These are phyloP conservation scores for Phoxinus dragarum DNA, from an alignment of 2,797 vertebrate genomes.

Conservation along the genomic window DNA sequence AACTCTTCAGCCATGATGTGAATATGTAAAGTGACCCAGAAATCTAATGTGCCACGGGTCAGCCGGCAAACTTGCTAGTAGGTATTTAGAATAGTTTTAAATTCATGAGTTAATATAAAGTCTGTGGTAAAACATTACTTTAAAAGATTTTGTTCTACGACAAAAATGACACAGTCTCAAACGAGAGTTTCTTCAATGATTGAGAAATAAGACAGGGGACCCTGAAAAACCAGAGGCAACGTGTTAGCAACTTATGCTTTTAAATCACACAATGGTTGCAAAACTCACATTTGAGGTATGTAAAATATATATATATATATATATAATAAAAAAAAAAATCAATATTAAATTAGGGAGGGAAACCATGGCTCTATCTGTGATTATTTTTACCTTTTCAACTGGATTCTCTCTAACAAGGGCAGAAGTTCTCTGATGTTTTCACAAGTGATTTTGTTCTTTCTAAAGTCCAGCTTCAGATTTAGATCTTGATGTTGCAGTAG, in stretches of 20 bases:
- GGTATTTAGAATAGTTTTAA: background rate
- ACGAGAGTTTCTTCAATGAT: too few species aligned
- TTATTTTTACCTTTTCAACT: conserved; percentile 52
- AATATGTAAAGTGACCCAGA: background rate
- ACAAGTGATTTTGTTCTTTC: conserved; percentile 39
- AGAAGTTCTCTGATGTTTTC: conserved; percentile 54
- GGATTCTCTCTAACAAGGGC: conserved; percentile 33
- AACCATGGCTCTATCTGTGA: too few species aligned
- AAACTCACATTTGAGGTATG: background rate
- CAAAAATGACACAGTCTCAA: background rate
- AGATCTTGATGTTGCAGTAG: conserved; percentile 59
- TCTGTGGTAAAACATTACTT: background rate
- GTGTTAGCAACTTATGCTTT: background rate
- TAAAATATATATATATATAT: too few species aligned
- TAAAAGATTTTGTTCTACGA: background rate
- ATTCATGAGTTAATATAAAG: background rate
- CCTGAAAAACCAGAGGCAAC: too few species aligned
- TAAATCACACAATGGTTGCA: background rate
- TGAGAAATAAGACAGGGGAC: too few species aligned
- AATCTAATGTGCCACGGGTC: background rate
- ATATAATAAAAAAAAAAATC: too few species aligned
- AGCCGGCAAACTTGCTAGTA: background rate
- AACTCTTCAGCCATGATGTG: too few species aligned
- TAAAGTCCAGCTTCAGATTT: conserved; percentile 62
- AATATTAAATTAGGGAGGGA: too few species aligned